Base-by-base conservation (phyloP, 2,113 vertebrate genomes). In the Rutilus rutilus region DNA sequence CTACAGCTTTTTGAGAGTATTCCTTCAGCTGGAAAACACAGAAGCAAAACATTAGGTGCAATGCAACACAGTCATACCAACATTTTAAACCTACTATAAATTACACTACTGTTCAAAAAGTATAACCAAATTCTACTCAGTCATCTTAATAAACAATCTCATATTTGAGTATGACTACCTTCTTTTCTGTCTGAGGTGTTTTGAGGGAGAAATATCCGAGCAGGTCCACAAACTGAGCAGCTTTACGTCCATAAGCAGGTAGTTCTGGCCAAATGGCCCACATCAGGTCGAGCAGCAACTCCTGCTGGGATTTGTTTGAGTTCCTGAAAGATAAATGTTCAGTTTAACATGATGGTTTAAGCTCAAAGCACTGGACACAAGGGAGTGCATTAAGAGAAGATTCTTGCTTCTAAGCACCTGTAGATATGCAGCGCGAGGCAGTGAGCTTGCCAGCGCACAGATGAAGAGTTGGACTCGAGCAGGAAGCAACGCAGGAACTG, bases 241-340 rank as follows among this genome's bases (percentile, higher is more conserved):
- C 98, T 91, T 99, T 99, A 71, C 97, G 97, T 14, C 98, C 98
- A 0, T 99, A 99, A 12, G 97, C 97, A 33, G 98, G 98, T 8
- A 99, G 96, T 33, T 99, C 97, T 10, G 98, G 97, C 98, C 98
- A 99, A 90, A 99, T 97, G 17, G 98, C 98, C 98, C 98, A 99
- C 91, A 97, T 99, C 85, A 99, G 95, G 87, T 99, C 98, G 60
- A 99, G 92, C 50, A 99, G 94, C 21, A 99, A 92, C 82, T 99
- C 97, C 89, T 99, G 98, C 71, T 99, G 98, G 79, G 97, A 95
- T 91, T 98, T 99, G 93, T 93, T 98, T 2, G 98, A 99, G 92
- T 98, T 99, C 91, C 98, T 99, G 83, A 76, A 39, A 30, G 64
- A 54, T 76, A 78, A 39, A 87, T 10, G 57, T 42, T 50, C 25